phyloP scores from a whole-genome alignment of 2,113 vertebrate genomes.

The Epinephelus fuscoguttatus region DNA sequence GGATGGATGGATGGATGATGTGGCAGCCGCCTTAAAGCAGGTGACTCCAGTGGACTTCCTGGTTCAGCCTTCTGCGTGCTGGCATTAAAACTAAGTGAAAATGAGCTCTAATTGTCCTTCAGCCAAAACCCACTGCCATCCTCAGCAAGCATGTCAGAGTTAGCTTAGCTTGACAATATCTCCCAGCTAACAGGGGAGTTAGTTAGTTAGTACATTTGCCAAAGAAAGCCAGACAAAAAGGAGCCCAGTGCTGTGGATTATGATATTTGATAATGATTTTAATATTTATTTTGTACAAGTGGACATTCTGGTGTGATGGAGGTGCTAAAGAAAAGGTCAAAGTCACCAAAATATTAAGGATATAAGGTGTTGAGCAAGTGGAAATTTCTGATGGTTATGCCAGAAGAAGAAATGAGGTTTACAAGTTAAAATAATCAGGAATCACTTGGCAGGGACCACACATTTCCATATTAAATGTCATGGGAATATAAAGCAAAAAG shows the following conservation, averaged over 20 bases:
- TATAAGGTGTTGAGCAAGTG: too few relatives aligned
- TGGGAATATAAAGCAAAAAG: background rate
- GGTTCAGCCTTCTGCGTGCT: too few relatives aligned
- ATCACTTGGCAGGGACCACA: too few relatives aligned
- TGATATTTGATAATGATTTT: slow-evolving; percentile 1
- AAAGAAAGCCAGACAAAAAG: slow-evolving; percentile 10
- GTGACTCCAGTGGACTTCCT: too few relatives aligned
- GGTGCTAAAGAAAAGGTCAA: slow-evolving; percentile 1
- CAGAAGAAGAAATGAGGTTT: too few relatives aligned
- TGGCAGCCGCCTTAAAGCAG: too few relatives aligned
- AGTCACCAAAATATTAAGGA: background rate
- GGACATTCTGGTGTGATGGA: background rate
- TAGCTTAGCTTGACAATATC: background rate
- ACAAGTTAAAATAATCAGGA: background rate
- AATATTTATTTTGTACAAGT: slow-evolving; percentile 22
- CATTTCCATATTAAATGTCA: background rate
- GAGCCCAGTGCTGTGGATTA: background rate
- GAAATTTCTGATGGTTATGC: too few relatives aligned
- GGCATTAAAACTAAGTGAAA: too few relatives aligned
- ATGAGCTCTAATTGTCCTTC: background rate
- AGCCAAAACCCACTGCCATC: background rate
- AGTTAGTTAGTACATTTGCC: background rate
- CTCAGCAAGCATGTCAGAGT: background rate
- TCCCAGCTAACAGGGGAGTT: background rate
- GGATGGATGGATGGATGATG: too few relatives aligned